Evolutionary conservation across 2,888 invertebrate genomes (phyloP).

Genomic region (Adelognathus sp.): DNA sequence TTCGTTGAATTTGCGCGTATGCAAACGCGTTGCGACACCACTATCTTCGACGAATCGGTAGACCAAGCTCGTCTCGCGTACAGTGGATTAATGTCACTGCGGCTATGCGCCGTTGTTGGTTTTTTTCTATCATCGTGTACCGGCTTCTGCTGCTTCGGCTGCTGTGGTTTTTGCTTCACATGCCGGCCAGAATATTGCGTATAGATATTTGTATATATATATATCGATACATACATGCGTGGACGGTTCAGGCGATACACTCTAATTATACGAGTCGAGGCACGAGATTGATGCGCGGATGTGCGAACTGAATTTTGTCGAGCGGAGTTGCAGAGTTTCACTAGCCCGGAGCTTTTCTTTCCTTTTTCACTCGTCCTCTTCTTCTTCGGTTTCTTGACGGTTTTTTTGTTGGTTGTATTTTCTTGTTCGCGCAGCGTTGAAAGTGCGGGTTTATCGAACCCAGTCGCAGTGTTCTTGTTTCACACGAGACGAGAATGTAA

Average conservation of each 20-base stretch:
- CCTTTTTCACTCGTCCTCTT: neutral
- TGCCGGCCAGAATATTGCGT: slow-evolving; percentile 2
- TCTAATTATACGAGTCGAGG: slow-evolving; percentile 56
- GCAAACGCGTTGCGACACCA: slow-evolving; percentile 40
- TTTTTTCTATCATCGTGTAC: slow-evolving; percentile 22
- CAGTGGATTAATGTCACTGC: slow-evolving; percentile 63
- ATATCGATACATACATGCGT: no score
- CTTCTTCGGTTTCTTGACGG: neutral
- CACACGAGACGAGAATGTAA: neutral
- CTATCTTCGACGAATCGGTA: slow-evolving; percentile 42
- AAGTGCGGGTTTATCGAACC: slow-evolving; percentile 43
- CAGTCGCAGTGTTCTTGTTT: neutral
- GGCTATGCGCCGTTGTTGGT: slow-evolving; percentile 27
- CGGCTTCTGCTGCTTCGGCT: slow-evolving; percentile 28
- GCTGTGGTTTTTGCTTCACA: slow-evolving; percentile 54
- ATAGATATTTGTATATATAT: neutral
- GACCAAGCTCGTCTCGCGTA: slow-evolving; percentile 30
- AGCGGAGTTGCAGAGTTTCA: slow-evolving; percentile 17
- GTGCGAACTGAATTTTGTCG: slow-evolving; percentile 47
- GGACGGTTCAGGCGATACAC: slow-evolving; percentile 29
- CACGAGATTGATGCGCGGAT: slow-evolving; percentile 57
- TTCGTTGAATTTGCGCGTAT: slow-evolving; percentile 52
- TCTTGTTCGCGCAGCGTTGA: neutral
- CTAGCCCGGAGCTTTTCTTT: slow-evolving; percentile 7
- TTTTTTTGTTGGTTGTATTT: slow-evolving; percentile 10